Evolutionary conservation across 2,888 invertebrate genomes (phyloP).

Genomic region (Lasius fuliginosus): DNA sequence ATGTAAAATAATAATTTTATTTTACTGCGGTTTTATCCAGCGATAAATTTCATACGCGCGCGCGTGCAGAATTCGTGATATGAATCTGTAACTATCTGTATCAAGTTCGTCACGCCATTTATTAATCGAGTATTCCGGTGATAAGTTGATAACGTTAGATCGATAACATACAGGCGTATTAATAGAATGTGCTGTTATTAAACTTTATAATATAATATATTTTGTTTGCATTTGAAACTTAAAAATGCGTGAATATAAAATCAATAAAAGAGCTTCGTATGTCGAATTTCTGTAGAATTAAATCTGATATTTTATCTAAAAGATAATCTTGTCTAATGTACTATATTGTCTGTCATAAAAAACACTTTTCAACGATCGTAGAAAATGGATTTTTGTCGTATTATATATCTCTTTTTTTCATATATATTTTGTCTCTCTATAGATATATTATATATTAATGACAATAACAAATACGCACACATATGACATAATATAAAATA

Average conservation of each 20-base stretch:
- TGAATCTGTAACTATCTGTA: conserved; percentile 59
- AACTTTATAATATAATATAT: conserved; percentile 8
- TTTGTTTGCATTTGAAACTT: background rate
- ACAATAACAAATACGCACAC: background rate
- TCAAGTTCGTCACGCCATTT: conserved; percentile 70
- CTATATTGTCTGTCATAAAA: background rate
- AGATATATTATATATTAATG: background rate
- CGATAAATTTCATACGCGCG: conserved; percentile 3
- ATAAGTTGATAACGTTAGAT: conserved; percentile 62
- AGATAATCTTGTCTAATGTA: background rate
- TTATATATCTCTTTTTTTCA: background rate
- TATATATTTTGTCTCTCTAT: background rate
- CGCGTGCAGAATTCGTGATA: conserved; percentile 57
- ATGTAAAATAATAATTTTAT: conserved; percentile 8
- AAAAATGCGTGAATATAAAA: background rate
- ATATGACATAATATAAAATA: no score
- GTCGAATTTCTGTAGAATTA: background rate
- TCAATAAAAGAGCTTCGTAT: background rate
- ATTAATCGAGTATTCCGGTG: conserved; percentile 73
- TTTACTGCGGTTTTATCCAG: background rate
- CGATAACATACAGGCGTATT: conserved; percentile 55
- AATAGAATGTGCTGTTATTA: conserved; percentile 48
- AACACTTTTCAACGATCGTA: background rate
- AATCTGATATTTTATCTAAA: background rate
- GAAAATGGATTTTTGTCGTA: background rate